A percentile compares a stretch with the other conserved stretches of the same genome.
Conservation (phyloP, 2,888 invertebrate species). For the Trilocha varians region DNA sequence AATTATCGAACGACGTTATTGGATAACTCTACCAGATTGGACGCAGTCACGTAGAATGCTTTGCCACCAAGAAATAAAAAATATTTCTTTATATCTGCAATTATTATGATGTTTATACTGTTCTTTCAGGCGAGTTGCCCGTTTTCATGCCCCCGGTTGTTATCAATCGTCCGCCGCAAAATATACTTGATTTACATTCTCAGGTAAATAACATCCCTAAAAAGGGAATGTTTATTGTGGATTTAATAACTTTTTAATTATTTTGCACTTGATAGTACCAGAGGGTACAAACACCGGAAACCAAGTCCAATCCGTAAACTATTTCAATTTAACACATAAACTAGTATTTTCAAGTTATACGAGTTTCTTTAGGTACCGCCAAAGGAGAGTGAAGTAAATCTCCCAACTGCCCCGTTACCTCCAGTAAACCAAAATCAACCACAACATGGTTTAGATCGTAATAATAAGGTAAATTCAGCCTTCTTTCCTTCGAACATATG, state of each 20-base stretch:
- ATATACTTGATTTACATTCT: constrained; percentile 52
- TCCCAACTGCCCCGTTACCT: background rate
- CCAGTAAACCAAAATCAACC: background rate
- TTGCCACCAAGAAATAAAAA: too few species aligned
- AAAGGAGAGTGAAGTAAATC: background rate
- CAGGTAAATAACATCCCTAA: constrained; percentile 30
- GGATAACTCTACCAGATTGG: too few species aligned
- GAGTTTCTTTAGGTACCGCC: background rate
- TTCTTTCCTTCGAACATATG: background rate
- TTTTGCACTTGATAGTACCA: background rate
- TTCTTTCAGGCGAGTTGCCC: constrained; percentile 49
- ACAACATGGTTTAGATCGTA: background rate
- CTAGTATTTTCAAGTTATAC: too few species aligned
- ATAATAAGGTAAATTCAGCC: background rate
- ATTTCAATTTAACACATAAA: too few species aligned
- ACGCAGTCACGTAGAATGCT: too few species aligned
- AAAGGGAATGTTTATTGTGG: background rate
- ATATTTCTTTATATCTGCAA: too few species aligned
- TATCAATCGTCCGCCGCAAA: constrained; percentile 60
- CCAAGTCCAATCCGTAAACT: too few species aligned
- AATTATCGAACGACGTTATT: too few species aligned
- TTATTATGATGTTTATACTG: background rate
- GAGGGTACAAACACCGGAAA: too few species aligned
- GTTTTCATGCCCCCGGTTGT: constrained; percentile 64
- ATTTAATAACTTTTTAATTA: background rate